Conservation (phyloP, 1,140 invertebrate genomes). For the Saccostrea echinata region DNA sequence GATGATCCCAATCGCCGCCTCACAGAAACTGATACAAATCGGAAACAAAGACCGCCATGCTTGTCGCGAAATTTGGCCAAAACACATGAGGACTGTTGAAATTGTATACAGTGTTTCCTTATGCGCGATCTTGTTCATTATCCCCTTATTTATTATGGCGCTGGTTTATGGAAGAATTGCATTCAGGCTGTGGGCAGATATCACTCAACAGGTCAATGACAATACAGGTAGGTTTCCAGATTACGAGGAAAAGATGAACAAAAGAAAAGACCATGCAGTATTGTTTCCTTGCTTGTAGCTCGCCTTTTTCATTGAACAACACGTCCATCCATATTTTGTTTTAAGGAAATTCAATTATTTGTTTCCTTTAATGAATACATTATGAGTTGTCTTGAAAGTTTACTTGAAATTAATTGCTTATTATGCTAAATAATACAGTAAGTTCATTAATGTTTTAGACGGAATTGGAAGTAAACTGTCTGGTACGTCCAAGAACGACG, state of each 20-base stretch:
- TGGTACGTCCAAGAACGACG: slow-evolving; percentile 3
- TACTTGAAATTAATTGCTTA: too few species aligned
- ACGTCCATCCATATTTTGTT: too few species aligned
- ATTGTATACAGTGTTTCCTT: slow-evolving; percentile 88
- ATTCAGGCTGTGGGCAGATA: slow-evolving; percentile 72
- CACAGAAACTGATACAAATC: slow-evolving; percentile 82
- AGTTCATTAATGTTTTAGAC: not conserved
- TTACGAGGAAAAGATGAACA: too few species aligned
- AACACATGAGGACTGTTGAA: slow-evolving; percentile 78
- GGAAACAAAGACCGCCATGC: slow-evolving; percentile 69
- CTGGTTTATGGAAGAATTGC: slow-evolving; percentile 82
- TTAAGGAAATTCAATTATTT: too few species aligned
- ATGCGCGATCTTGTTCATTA: slow-evolving; percentile 86
- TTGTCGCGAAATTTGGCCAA: slow-evolving; percentile 76
- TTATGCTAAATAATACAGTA: too few species aligned
- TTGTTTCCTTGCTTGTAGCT: too few species aligned
- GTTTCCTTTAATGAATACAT: too few species aligned
- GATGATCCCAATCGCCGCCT: slow-evolving; percentile 86
- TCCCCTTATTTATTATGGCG: slow-evolving; percentile 89
- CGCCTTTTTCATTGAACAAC: too few species aligned
- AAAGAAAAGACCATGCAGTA: too few species aligned
- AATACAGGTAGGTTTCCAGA: not conserved
- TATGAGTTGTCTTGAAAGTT: too few species aligned
- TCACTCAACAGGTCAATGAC: slow-evolving; percentile 24
- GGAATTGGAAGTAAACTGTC: not conserved